Evolutionary conservation across 92 coral and sea anemone genomes (phyloP).

Genomic region (Muricea muricata): DNA sequence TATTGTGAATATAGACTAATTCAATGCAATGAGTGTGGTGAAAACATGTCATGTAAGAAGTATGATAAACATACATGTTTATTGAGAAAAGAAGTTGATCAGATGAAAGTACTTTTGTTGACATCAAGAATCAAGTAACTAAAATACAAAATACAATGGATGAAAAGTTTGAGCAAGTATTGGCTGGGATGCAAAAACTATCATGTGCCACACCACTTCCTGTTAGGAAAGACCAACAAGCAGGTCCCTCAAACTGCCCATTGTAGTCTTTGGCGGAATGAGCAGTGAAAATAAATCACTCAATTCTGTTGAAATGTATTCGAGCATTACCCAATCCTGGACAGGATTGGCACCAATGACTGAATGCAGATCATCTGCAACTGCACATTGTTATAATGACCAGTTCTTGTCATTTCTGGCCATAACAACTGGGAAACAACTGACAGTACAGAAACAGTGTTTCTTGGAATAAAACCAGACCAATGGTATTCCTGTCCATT

Average conservation of each 20-base stretch:
- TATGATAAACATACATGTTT: not conserved
- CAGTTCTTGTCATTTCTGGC: not conserved
- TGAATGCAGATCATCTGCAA: not conserved
- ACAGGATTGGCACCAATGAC: not conserved
- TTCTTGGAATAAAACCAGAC: not conserved
- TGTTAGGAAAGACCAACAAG: not conserved
- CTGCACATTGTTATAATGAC: not conserved
- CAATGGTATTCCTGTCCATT: not conserved
- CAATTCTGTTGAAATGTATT: not conserved
- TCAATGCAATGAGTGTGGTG: not conserved
- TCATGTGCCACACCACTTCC: not conserved
- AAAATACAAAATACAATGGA: not conserved
- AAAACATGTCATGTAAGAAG: not conserved
- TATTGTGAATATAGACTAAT: not conserved
- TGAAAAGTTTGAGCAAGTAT: not conserved
- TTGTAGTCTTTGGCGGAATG: constrained; percentile 16
- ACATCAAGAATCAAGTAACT: not conserved
- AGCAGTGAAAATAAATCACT: not conserved
- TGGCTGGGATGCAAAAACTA: not conserved
- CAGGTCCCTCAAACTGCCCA: not conserved
- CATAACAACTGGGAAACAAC: not conserved
- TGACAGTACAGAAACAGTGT: not conserved
- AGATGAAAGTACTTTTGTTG: not conserved
- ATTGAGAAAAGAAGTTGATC: not conserved
- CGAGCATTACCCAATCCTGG: not conserved